A percentile compares a stretch with the other conserved stretches of the same genome.
These are phyloP conservation scores for Ophion obscuratus DNA, from an alignment of 2,888 invertebrate species.

Conservation along the genomic window DNA sequence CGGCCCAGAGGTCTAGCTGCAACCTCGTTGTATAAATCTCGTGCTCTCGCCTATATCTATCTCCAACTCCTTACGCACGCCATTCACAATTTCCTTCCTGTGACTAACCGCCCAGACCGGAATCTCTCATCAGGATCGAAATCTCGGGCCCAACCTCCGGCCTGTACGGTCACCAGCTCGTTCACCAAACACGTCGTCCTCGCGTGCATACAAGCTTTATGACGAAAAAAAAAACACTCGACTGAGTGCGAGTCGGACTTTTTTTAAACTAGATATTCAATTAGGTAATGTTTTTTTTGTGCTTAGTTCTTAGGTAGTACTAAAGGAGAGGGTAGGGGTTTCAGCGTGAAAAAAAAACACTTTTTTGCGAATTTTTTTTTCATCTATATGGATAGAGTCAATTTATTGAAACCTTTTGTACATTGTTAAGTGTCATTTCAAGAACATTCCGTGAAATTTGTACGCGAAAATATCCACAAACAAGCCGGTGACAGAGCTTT, in stretches of 20 bases:
- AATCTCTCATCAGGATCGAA: conserved; percentile 42
- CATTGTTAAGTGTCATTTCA: too few species aligned
- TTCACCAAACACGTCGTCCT: conserved; percentile 20
- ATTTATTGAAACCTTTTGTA: too few species aligned
- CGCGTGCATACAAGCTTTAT: conserved; percentile 10
- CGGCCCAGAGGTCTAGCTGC: conserved; percentile 75
- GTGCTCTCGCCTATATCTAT: conserved; percentile 34
- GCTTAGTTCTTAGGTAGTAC: too few species aligned
- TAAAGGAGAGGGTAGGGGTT: too few species aligned
- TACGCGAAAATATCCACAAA: too few species aligned
- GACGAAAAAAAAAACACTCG: neutral
- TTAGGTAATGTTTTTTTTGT: too few species aligned
- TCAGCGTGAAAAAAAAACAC: too few species aligned
- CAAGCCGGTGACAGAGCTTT: too few species aligned
- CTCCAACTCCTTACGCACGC: conserved; percentile 61
- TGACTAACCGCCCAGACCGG: conserved; percentile 34
- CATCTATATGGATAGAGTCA: too few species aligned
- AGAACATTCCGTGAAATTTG: too few species aligned
- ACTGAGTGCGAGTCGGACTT: neutral
- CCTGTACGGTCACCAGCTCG: conserved; percentile 13
- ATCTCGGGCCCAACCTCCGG: conserved; percentile 46
- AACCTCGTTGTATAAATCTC: conserved; percentile 66
- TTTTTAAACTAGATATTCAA: too few species aligned
- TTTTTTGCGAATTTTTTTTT: too few species aligned
- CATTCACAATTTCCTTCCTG: conserved; percentile 63